Evolutionary conservation across 2,797 vertebrate genomes (phyloP).

Genomic region (Syngnathus rostellatus): DNA sequence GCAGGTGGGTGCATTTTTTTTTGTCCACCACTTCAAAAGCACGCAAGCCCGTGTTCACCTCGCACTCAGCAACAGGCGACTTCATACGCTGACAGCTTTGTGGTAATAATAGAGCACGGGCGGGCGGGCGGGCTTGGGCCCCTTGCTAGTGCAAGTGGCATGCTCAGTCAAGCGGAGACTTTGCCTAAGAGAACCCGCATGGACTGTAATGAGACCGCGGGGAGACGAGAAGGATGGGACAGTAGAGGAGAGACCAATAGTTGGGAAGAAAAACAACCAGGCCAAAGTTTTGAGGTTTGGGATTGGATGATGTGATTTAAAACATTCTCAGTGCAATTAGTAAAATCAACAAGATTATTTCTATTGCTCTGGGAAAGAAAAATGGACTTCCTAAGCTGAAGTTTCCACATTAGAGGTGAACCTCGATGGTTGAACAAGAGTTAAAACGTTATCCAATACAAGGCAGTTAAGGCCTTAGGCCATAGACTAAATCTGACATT

Average conservation of each 20-base stretch:
- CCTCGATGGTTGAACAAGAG: conserved; percentile 22
- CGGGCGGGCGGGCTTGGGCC: neutral
- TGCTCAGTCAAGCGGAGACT: conserved; percentile 65
- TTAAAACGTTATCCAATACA: conserved; percentile 31
- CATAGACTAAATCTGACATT: conserved; percentile 47
- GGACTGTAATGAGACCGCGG: conserved; percentile 59
- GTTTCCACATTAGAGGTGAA: conserved; percentile 15
- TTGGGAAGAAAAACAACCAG: conserved; percentile 20
- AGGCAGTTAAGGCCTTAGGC: conserved; percentile 53
- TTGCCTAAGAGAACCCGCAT: conserved; percentile 43
- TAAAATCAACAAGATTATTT: neutral
- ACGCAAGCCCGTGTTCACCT: conserved; percentile 36
- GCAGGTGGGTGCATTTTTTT: neutral
- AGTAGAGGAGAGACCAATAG: conserved; percentile 8
- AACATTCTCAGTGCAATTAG: conserved; percentile 23
- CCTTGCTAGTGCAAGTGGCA: conserved; percentile 56
- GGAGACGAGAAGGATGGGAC: conserved; percentile 27
- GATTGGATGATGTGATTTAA: conserved; percentile 13
- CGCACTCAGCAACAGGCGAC: conserved; percentile 50
- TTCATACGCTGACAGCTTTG: conserved; percentile 66
- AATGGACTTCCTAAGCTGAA: neutral
- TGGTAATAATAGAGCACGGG: conserved; percentile 63
- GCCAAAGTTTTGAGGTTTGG: conserved; percentile 27
- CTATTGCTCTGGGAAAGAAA: conserved; percentile 20
- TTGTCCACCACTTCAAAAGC: conserved; percentile 10